These are phyloP conservation scores for Malacoctenus gilli DNA, from an alignment of 2,797 vertebrate species.

Conservation along the genomic window DNA sequence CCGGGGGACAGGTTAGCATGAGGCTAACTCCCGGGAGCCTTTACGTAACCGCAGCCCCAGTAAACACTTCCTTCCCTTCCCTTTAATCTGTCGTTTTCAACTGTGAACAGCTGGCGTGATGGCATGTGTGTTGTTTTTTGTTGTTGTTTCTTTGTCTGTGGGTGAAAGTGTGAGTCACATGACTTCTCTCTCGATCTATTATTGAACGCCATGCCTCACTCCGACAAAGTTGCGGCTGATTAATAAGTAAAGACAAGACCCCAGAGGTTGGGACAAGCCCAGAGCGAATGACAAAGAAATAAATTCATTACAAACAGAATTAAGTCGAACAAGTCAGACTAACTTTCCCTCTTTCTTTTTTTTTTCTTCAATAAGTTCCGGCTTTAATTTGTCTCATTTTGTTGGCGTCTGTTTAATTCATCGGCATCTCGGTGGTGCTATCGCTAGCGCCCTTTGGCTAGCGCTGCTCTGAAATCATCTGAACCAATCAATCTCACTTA, in stretches of 20 bases:
- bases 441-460: constrained; percentile 34
- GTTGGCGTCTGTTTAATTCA: constrained; percentile 43
- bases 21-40: constrained; percentile 39
- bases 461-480: constrained; percentile 52
- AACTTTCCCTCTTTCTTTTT: constrained; percentile 35
- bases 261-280: constrained; percentile 50
- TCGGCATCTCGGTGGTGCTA: constrained; percentile 14
- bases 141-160: not conserved
- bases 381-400: constrained; percentile 49
- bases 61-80: constrained; percentile 27
- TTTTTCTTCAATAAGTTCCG: constrained; percentile 13
- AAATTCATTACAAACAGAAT: constrained; percentile 44
- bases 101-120: constrained; percentile 39
- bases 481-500: constrained; percentile 60
- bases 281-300: constrained; percentile 54
- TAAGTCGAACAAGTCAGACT: constrained; percentile 19
- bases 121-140: constrained; percentile 17
- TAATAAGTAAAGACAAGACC: constrained; percentile 69
- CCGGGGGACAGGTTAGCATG: constrained; percentile 49
- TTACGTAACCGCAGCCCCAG: constrained; percentile 45
- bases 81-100: constrained; percentile 32
- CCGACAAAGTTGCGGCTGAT: constrained; percentile 59
- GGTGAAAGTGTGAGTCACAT: constrained; percentile 25
- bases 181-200: constrained; percentile 59
- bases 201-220: constrained; percentile 57